Evolutionary conservation across 2,113 vertebrate species (phyloP).

Genomic region (Phalacrocorax pelagicus): DNA sequence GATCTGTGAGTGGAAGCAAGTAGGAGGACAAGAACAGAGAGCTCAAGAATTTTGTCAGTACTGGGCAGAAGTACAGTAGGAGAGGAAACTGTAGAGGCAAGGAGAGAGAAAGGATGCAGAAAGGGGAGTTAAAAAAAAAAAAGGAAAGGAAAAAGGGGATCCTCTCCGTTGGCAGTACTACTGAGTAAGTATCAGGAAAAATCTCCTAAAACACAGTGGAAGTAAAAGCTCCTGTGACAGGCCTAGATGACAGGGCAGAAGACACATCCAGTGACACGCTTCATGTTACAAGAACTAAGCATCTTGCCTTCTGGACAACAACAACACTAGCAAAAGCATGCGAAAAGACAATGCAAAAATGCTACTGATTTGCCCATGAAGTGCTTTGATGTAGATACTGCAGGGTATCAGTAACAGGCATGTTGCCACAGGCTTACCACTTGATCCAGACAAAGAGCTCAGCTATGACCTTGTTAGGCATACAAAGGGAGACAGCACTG

Average conservation of each 20-base stretch:
- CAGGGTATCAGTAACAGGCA: neutral
- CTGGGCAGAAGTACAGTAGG: neutral
- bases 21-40: neutral
- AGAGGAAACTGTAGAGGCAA: neutral
- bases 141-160: neutral
- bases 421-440: neutral
- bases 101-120: neutral
- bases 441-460: neutral
- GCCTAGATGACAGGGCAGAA: neutral
- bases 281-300: neutral
- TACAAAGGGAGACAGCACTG: neutral
- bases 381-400: neutral
- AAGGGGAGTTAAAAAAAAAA: accelerated
- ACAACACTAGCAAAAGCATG: neutral
- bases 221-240: neutral
- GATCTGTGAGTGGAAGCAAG: neutral
- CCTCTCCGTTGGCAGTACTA: neutral
- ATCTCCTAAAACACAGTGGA: neutral
- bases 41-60: neutral
- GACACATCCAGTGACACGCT: neutral
- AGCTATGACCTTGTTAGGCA: neutral
- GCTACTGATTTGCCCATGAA: neutral
- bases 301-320: neutral
- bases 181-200: neutral
- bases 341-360: neutral